Base-by-base conservation (phyloP, 2,113 vertebrate genomes). In the Periophthalmus modestus region DNA sequence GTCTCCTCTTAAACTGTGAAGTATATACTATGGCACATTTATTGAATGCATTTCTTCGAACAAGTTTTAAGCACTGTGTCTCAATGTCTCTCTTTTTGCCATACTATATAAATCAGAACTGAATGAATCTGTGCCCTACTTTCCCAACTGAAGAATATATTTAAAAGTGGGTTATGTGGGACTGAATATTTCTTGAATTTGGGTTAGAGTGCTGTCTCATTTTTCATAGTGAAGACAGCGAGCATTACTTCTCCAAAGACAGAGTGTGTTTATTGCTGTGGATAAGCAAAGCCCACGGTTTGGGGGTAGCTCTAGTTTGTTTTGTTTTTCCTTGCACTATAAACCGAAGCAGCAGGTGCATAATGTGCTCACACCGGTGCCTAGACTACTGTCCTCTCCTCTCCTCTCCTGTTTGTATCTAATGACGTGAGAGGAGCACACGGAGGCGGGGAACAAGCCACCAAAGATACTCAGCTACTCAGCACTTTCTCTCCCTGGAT, bases 401-500 rank as follows among this genome's bases (percentile, higher is more conserved):
- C 62, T 77, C 24, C 4, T 54, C 57, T 81, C 15, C 7, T 55
- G 68, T 24, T 54, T 79, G 23, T 43, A 21, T 46, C 68, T 74
- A 68, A 84, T 80, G 62, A 80, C 73, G 57, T 5, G 1, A 54
- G 67, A 55, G 68, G 48, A 73, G 36, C 39, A n/a, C 15, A n/a
- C 11, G 65, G 57, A 23, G 28, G 62, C 3, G 15, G 71, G 43
- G 79, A 69, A 63, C 73, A 72, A 87, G 66, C 79, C 75, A 85
- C 54, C 59, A 69, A 81, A 78, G 55, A 86, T 52, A 28, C 23
- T 43, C 36, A 74, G 73, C 58, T 71, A 76, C 78, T 89, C 84
- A 88, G 87, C 90, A 89, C 71, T 77, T 89, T 88, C 76, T 75
- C 66, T 69, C 28, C 54, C 2, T 2, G 57, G 39, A 71, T 78